phyloP scores from a whole-genome alignment of 2,888 invertebrate species.

The Hermodice carunculata region DNA sequence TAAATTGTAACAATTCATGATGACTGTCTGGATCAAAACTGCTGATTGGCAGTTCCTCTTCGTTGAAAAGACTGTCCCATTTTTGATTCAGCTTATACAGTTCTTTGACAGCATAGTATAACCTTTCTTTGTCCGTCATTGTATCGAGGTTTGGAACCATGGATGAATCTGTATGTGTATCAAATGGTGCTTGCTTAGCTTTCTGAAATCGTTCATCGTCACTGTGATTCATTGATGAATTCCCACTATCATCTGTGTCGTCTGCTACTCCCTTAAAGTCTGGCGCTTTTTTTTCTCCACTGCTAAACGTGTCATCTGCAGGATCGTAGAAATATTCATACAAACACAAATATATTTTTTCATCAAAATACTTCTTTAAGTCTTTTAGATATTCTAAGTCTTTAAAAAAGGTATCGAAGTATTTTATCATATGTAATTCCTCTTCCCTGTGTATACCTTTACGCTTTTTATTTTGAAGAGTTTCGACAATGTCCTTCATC shows the following conservation, averaged over 20 bases:
- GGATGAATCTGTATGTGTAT: no score
- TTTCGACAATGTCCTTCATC: neutral
- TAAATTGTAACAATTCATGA: constrained; percentile 52
- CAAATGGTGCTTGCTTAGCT: no score
- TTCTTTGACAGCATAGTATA: constrained; percentile 46
- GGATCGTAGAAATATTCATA: constrained; percentile 55
- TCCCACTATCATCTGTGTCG: constrained; percentile 40
- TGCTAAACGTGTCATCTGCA: constrained; percentile 20
- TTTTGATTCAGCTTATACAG: constrained; percentile 47
- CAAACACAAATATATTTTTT: constrained; percentile 52
- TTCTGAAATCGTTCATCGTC: constrained; percentile 8
- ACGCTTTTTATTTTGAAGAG: neutral
- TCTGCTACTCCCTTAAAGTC: neutral
- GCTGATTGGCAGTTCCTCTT: constrained; percentile 45
- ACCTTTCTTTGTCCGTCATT: constrained; percentile 30
- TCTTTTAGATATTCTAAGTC: constrained; percentile 52
- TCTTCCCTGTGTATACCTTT: constrained; percentile 31
- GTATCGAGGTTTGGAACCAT: no score
- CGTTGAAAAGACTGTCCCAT: constrained; percentile 55
- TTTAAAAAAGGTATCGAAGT: constrained; percentile 52
- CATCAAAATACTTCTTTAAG: constrained; percentile 57
- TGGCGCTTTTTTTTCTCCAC: neutral
- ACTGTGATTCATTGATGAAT: constrained; percentile 35
- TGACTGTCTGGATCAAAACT: constrained; percentile 59
- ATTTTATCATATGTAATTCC: constrained; percentile 43